These are phyloP conservation scores for Poecilia gillii DNA, from an alignment of 2,797 vertebrate species.

Conservation along the genomic window DNA sequence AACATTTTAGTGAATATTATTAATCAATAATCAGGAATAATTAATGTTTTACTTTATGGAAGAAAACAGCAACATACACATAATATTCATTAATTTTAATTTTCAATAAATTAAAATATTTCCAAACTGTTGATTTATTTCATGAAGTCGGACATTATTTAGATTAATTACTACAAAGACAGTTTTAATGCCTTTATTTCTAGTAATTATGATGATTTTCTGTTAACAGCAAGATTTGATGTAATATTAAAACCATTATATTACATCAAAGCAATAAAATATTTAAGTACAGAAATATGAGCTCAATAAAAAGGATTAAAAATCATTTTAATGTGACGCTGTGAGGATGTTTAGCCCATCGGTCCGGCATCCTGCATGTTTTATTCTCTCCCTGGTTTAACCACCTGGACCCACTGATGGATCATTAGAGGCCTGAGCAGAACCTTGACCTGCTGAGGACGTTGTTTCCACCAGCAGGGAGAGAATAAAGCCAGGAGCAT, in stretches of 20 bases:
- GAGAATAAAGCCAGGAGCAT: no score
- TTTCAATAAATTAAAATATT: not conserved
- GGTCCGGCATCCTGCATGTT: no score
- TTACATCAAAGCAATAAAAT: not conserved
- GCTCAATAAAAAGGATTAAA: not conserved
- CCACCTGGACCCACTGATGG: no score
- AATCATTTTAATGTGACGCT: not conserved
- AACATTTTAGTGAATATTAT: not conserved
- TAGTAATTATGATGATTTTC: not conserved
- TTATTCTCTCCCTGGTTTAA: no score
- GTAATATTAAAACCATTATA: not conserved
- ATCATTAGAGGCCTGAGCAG: no score
- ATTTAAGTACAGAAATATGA: no score
- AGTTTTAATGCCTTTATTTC: not conserved
- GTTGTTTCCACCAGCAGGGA: no score
- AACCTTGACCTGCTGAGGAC: no score
- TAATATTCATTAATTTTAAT: no score
- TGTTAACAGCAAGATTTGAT: not conserved
- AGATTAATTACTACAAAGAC: not conserved
- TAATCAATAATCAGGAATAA: no score
- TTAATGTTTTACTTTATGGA: not conserved
- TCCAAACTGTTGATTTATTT: not conserved
- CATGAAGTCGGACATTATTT: not conserved
- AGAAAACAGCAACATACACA: not conserved
- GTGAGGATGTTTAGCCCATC: no score